These are phyloP conservation scores for Blastobasis adustella DNA, from an alignment of 2,888 invertebrate species.

Conservation along the genomic window DNA sequence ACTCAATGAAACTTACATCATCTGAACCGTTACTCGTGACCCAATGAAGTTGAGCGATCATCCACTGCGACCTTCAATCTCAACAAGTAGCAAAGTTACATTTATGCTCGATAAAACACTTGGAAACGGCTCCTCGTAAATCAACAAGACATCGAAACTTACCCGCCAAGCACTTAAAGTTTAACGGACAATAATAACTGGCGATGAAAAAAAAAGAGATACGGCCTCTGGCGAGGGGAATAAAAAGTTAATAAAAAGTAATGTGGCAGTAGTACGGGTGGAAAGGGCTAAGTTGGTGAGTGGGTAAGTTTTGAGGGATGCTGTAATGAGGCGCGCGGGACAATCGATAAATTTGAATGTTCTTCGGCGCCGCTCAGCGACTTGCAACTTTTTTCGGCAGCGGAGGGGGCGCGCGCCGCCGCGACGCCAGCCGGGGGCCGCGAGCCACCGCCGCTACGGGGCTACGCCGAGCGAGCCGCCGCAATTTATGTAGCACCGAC, in stretches of 20 bases:
- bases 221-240: constrained; percentile 48
- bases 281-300: constrained; percentile 69
- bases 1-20: too few species aligned
- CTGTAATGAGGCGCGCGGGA: constrained; percentile 68
- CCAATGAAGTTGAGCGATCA: constrained; percentile 35
- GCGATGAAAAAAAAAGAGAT: constrained; percentile 62
- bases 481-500: too few species aligned
- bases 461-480: neutral
- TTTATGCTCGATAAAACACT: constrained; percentile 74
- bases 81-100: constrained; percentile 68
- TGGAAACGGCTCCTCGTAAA: constrained; percentile 67
- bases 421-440: constrained; percentile 46
- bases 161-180: constrained; percentile 71
- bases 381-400: constrained; percentile 73
- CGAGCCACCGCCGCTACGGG: neutral
- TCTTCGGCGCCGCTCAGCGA: constrained; percentile 66
- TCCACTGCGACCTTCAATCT: constrained; percentile 65
- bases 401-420: constrained; percentile 57
- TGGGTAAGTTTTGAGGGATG: constrained; percentile 70
- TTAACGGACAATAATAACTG: constrained; percentile 73
- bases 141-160: constrained; percentile 70
- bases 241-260: constrained; percentile 47
- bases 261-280: constrained; percentile 58
- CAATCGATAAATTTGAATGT: constrained; percentile 76
- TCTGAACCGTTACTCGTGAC: constrained; percentile 25